Evolutionary conservation across 2,113 vertebrate species (phyloP).

Genomic region (Dunckerocampus dactyliophorus): DNA sequence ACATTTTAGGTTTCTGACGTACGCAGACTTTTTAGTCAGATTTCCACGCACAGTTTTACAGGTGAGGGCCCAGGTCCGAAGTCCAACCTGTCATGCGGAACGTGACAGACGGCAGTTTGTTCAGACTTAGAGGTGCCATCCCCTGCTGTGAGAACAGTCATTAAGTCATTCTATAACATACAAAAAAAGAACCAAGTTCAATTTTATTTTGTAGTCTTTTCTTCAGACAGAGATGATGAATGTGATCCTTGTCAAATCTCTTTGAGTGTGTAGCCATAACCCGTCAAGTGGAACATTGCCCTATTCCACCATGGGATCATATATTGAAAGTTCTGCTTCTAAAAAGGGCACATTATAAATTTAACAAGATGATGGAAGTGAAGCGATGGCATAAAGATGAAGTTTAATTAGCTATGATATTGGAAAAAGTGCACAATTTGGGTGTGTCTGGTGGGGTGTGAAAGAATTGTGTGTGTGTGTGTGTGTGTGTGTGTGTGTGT

Average conservation of each 20-base stretch:
- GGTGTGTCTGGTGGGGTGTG: background rate
- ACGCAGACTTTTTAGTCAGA: no score
- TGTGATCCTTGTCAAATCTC: background rate
- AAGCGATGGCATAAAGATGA: slow-evolving; percentile 24
- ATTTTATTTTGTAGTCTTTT: background rate
- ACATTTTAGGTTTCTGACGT: no score
- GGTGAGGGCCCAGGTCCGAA: no score
- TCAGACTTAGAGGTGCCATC: slow-evolving; percentile 25
- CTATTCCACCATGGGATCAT: background rate
- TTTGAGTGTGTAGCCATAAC: background rate
- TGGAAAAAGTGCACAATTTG: slow-evolving; percentile 17
- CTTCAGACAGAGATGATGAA: slow-evolving; percentile 8
- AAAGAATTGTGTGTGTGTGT: background rate
- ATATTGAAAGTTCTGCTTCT: slow-evolving; percentile 9
- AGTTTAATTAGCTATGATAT: slow-evolving; percentile 39
- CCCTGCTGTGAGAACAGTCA: background rate
- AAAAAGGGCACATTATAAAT: slow-evolving; percentile 35
- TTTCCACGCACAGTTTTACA: no score
- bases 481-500: slow-evolving; percentile 18
- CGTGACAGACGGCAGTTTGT: background rate
- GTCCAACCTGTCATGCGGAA: no score
- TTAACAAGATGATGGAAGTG: slow-evolving; percentile 20
- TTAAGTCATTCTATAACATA: background rate
- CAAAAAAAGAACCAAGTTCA: background rate
- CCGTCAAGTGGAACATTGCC: slow-evolving; percentile 4